phyloP scores from a whole-genome alignment of 2,888 invertebrate species.

The Hirtodrosophila histrioides region DNA sequence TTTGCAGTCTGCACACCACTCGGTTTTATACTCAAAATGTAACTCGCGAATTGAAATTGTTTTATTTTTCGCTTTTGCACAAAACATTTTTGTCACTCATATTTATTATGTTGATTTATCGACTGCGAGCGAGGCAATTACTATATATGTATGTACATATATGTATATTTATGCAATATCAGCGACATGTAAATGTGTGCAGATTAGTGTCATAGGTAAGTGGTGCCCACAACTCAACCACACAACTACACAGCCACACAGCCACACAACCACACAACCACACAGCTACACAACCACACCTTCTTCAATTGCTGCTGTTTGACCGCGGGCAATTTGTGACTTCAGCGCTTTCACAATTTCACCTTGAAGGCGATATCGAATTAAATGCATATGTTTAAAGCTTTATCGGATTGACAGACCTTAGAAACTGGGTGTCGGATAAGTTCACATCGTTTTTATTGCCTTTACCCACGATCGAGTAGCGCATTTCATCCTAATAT shows the following conservation, averaged over 20 bases:
- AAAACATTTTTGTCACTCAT: slow-evolving; percentile 65
- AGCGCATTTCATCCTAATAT: no score
- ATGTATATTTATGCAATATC: slow-evolving; percentile 64
- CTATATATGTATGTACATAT: slow-evolving; percentile 1
- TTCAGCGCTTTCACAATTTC: slow-evolving; percentile 70
- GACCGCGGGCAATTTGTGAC: slow-evolving; percentile 54
- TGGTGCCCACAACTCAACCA: slow-evolving; percentile 17
- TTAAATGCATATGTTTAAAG: slow-evolving; percentile 29
- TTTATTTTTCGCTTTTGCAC: slow-evolving; percentile 31
- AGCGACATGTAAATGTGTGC: slow-evolving; percentile 64
- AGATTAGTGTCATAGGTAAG: slow-evolving; percentile 76
- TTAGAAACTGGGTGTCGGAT: slow-evolving; percentile 7
- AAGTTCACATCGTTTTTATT: background rate
- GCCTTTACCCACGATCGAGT: no score
- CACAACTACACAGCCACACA: slow-evolving; percentile 1
- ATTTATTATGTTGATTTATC: slow-evolving; percentile 53
- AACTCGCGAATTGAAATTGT: slow-evolving; percentile 42
- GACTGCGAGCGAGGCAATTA: slow-evolving; percentile 54
- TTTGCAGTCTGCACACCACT: slow-evolving; percentile 40
- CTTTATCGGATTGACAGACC: slow-evolving; percentile 15
- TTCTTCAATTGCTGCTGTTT: slow-evolving; percentile 43
- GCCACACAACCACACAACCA: slow-evolving; percentile 10
- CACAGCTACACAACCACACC: slow-evolving; percentile 41
- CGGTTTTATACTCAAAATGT: slow-evolving; percentile 65
- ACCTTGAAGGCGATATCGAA: slow-evolving; percentile 60